Base-by-base conservation (phyloP, 1,140 invertebrate species). In the Cylas formicarius region DNA sequence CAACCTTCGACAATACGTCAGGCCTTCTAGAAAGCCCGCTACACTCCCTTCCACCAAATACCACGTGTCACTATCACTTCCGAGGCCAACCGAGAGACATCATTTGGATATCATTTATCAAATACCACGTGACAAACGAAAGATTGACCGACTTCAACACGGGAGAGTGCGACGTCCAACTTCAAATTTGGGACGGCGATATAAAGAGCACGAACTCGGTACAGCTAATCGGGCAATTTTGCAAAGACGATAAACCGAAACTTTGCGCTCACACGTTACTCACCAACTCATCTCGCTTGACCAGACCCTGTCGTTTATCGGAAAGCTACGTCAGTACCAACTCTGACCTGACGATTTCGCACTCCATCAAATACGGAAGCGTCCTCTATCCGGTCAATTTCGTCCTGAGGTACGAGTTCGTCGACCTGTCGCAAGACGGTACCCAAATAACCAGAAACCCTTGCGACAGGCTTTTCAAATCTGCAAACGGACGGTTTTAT, bases 61-160 rank as follows among this genome's bases (percentile, higher is more conserved):
- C 83, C 6, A 90, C 86, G 0, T 92, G 88, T 59, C 72, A 87
- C 10, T 92, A 90, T 63, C 83, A 87, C 57, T 78, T 90, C 57
- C 80, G 84, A 50, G 84, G 83, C 10, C 77, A 78, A 28, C 67
- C 74, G 10, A 57, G 52, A 34, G 84, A 88, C 65, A 80, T 84
- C 32, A 81, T 90, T 11, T 90, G 85, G 86, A 73, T 88, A 43
- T 84, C 84, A 2, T 88, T 90, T 55, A 76, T 86, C 57, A 86
- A 86, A 62, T 88, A 86, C 56, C 80, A 86, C 62, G 78, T 81
- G 2, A 76, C 78, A 3, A 72, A 74, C 0, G 81, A 84, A 52
- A 67, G 71, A 3, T 69, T 75, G 0, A 72, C 75, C 0, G 76
- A 73, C 8, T 79, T 78, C 48, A 80, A 82, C 49, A 67, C 70